Evolutionary conservation across 1,140 invertebrate genomes (phyloP).

Genomic region (Rhizoglyphus robini): DNA sequence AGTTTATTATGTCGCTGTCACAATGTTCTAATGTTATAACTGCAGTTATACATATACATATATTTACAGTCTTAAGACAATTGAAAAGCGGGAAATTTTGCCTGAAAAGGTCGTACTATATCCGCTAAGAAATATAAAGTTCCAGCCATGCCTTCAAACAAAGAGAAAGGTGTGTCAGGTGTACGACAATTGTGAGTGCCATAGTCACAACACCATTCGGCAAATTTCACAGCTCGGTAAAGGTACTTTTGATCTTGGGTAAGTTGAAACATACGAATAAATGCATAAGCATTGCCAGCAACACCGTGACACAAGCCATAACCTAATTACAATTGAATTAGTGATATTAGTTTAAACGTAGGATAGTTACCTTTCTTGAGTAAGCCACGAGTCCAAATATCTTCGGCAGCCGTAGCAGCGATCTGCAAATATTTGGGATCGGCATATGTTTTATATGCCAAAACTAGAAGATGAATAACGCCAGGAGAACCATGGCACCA

Average conservation of each 20-base stretch:
- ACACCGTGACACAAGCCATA: constrained; percentile 84
- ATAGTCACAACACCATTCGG: constrained; percentile 60
- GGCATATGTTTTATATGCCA: constrained; percentile 46
- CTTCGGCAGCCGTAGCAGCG: constrained; percentile 54
- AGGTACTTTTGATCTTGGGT: constrained; percentile 57
- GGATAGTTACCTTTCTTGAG: constrained; percentile 46
- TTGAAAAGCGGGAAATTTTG: constrained; percentile 52
- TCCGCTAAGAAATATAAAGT: constrained; percentile 45
- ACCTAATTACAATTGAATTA: constrained; percentile 35
- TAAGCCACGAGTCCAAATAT: constrained; percentile 71
- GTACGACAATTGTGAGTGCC: constrained; percentile 40
- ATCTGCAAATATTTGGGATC: constrained; percentile 55
- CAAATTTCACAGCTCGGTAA: constrained; percentile 58
- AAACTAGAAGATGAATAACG: constrained; percentile 55
- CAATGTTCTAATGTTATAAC: not conserved
- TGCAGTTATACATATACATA: not conserved
- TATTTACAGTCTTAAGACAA: not conserved
- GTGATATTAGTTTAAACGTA: not conserved
- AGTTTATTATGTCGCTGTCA: not conserved
- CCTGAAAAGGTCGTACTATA: constrained; percentile 52
- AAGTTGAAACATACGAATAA: constrained; percentile 61
- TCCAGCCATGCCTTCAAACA: constrained; percentile 62
- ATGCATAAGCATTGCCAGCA: constrained; percentile 77
- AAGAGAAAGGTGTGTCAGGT: constrained; percentile 62
- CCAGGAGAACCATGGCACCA: constrained; percentile 93